Evolutionary conservation across 2,113 vertebrate species (phyloP), one percentile per base, ranked within the genome.

Genomic region (Hyaena hyaena): DNA sequence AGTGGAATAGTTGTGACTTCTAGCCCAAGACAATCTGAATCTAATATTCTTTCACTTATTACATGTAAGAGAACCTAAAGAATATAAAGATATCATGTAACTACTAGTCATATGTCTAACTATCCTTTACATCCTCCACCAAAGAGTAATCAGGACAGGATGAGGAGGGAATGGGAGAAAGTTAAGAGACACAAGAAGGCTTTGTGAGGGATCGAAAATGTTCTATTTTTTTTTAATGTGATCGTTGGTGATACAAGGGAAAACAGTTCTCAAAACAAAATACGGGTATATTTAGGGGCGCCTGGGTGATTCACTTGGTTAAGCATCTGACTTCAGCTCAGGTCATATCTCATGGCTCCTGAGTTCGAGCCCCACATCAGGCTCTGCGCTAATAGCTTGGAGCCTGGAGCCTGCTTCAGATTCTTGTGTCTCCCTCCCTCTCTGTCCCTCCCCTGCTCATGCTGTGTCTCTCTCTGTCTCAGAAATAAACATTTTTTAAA

Each of bases 241-340:
- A 86, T n/a, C 9, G 12, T 35, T 84, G 21, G 58, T 77, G 68
- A 68, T 19, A 84, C 28, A 43, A 95, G 24, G 7, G 35, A 61
- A 96, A 43, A 68, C 19, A 39, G 79, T 79, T 79, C 35, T 63
- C 33, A 71, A 96, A 93, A 93, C 79, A 71, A 79, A 79, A 82
- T 16, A 55, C 17, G 16, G 53, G 53, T 55, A 55, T 55, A 55
- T 55, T 55, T 55, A 15, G 53, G 53, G 53, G 53, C 5, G 16
- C 16, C 53, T 17, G 15, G 15, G 5, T 55, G 53, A 17, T 15
- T 55, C 53, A 55, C 15, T 55, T 55, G 53, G 53, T 55, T 55
- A 55, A 55, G 53, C 53, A 12, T 55, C 15, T 5, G 15, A 55
- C 53, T 55, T 55, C 53, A 11, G 53, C 53, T 55, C 53, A 55